A percentile compares a stretch with the other conserved stretches of the same genome.
phyloP scores from a whole-genome alignment of 2,113 vertebrate species.

The Leptobrachium leishanense region DNA sequence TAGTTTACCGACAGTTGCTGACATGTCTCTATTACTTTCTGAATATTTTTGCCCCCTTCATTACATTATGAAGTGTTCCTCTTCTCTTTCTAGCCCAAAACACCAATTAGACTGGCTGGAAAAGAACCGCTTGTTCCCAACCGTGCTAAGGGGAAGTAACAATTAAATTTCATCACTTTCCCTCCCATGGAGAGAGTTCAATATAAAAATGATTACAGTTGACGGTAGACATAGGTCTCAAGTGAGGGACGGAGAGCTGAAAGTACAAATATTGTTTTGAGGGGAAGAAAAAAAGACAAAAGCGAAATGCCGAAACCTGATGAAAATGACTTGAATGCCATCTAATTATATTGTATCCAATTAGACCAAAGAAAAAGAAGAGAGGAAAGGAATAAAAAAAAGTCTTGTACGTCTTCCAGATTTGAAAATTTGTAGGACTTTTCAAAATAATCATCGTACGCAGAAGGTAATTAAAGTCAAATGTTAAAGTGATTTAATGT shows the following conservation, averaged over 20 bases:
- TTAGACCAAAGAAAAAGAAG: background rate
- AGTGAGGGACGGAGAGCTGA: slow-evolving; percentile 13
- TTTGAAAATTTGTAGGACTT: no score
- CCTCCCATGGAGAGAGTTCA: slow-evolving; percentile 24
- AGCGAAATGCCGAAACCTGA: background rate
- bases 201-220: background rate
- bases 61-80: slow-evolving; percentile 8
- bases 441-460: no score
- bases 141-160: slow-evolving; percentile 27
- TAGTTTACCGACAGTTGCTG: background rate
- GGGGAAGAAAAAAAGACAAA: background rate
- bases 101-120: slow-evolving; percentile 8
- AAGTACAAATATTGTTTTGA: background rate
- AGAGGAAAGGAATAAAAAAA: no score
- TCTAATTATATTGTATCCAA: slow-evolving; percentile 15
- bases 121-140: background rate
- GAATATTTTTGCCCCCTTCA: background rate
- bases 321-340: background rate
- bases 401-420: no score
- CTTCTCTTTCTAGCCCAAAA: slow-evolving; percentile 16
- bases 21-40: background rate
- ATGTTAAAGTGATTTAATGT: no score
- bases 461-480: no score
- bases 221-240: slow-evolving; percentile 27
- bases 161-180: slow-evolving; percentile 33